Conservation (phyloP, 2,797 vertebrate species). For the Amniataba percoides region DNA sequence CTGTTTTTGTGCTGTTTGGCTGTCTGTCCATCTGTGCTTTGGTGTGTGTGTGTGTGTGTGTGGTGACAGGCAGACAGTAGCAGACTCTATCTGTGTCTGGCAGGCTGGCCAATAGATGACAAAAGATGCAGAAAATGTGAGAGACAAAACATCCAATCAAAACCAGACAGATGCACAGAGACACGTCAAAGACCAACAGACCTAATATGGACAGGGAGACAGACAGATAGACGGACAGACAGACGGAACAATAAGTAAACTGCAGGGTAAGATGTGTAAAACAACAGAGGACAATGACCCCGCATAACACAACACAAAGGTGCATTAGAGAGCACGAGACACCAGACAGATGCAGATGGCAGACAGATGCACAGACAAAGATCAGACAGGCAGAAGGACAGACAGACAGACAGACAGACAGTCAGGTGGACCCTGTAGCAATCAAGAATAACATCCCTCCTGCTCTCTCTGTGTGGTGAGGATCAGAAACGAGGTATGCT, state of each 20-base stretch:
- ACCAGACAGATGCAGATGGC: constrained; percentile 44
- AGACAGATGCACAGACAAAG: constrained; percentile 54
- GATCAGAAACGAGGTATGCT: constrained; percentile 67
- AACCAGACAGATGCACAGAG: constrained; percentile 4
- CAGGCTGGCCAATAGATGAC: not conserved
- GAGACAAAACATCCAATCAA: constrained; percentile 8
- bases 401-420: constrained; percentile 31
- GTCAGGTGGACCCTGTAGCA: constrained; percentile 69
- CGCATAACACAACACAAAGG: constrained; percentile 24
- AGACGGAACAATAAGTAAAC: not conserved
- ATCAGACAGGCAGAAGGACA: constrained; percentile 33
- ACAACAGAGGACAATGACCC: constrained; percentile 17
- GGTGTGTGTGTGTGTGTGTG: constrained; percentile 1
- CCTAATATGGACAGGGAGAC: not conserved
- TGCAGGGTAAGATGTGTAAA: constrained; percentile 26
- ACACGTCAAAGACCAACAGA: not conserved
- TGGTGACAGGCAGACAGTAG: constrained; percentile 4
- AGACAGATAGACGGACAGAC: not conserved
- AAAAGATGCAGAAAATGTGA: constrained; percentile 7
- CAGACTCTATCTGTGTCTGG: not conserved
- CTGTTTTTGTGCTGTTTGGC: constrained; percentile 15
- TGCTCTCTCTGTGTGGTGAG: constrained; percentile 50
- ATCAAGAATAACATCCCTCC: constrained; percentile 63
- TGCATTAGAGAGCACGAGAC: constrained; percentile 31
- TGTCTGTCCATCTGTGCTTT: constrained; percentile 19